phyloP scores from a whole-genome alignment of 2,113 vertebrate species.

The Oxyruncus cristatus region DNA sequence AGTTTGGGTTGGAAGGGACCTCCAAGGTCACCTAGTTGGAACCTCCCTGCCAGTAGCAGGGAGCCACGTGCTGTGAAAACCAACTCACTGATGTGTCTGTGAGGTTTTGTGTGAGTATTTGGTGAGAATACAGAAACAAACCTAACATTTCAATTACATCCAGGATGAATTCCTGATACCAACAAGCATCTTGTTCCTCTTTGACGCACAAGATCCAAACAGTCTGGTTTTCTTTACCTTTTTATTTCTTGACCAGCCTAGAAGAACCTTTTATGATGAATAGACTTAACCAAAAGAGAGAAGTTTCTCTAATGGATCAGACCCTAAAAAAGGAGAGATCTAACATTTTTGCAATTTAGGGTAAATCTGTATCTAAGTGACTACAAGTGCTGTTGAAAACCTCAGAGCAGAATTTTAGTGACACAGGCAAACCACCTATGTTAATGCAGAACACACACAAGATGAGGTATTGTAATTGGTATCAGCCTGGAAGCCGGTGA shows the following conservation, averaged over 20 bases:
- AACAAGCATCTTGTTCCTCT: not conserved
- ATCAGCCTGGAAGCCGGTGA: not conserved
- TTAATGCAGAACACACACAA: not conserved
- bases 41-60: not conserved
- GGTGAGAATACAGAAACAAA: not conserved
- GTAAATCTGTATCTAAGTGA: not conserved
- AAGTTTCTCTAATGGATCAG: not conserved
- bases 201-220: rapidly evolving
- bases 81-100: not conserved
- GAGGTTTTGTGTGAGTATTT: not conserved
- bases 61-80: not conserved
- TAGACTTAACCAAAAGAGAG: not conserved
- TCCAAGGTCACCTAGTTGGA: not conserved
- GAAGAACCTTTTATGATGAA: not conserved
- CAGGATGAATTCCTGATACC: not conserved
- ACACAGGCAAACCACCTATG: not conserved
- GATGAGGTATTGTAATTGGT: not conserved
- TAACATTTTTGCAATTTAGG: not conserved
- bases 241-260: not conserved
- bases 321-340: not conserved
- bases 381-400: not conserved
- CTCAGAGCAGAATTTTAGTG: not conserved
- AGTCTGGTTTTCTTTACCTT: not conserved
- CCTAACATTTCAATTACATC: not conserved
- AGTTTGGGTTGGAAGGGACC: not conserved